phyloP scores from a whole-genome alignment of 30 jellyfish, hydroid and myxozoan species.

The Nemopilema nomurai region DNA sequence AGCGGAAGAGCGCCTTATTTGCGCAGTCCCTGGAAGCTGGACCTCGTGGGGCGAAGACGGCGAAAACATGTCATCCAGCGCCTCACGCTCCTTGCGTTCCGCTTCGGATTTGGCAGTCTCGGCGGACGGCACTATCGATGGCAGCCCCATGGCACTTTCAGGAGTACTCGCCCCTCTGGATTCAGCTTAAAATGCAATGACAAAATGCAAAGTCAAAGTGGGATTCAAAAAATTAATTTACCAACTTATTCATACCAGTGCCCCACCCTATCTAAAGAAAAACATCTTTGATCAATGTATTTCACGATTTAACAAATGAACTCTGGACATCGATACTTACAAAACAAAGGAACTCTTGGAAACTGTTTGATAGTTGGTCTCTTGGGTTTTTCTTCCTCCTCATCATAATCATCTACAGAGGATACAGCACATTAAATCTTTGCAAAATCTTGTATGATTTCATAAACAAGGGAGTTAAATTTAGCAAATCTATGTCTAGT shows the following conservation, averaged over 20 bases:
- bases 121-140: slow-evolving; percentile 97
- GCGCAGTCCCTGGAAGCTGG: background rate
- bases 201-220: background rate
- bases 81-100: slow-evolving; percentile 64
- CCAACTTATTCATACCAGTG: background rate
- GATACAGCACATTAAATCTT: background rate
- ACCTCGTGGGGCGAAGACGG: slow-evolving; percentile 83
- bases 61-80: slow-evolving; percentile 80
- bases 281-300: too few relatives aligned
- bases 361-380: slow-evolving; percentile 18
- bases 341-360: slow-evolving; percentile 62
- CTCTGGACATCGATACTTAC: slow-evolving; percentile 17
- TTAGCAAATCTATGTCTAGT: background rate
- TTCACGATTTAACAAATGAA: background rate
- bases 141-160: slow-evolving; percentile 77
- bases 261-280: too few relatives aligned
- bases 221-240: background rate
- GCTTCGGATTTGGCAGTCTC: slow-evolving; percentile 82
- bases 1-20: background rate
- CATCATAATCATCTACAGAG: slow-evolving; percentile 54
- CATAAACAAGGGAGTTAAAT: background rate
- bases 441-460: background rate
- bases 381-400: slow-evolving; percentile 46
- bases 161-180: slow-evolving; percentile 49
- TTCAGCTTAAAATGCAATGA: slow-evolving; percentile 33